Percentiles rank a stretch among this genome's conserved stretches.
Conservation (phyloP, 2,113 vertebrate genomes). For the Festucalex cinctus region DNA sequence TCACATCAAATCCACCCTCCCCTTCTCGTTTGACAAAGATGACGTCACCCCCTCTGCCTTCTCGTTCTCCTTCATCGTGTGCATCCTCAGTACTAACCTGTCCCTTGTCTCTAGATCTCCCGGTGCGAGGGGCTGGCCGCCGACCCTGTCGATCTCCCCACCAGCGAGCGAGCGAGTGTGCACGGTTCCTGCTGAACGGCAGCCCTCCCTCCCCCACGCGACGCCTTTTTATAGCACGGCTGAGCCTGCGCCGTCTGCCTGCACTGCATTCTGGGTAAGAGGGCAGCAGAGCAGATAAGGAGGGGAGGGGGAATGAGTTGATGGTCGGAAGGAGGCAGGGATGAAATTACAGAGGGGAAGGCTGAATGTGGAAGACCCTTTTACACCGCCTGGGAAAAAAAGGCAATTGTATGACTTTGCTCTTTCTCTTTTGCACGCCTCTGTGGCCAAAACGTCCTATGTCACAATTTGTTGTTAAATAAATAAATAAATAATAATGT, state of each 20-base stretch:
- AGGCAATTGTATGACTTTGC: background rate
- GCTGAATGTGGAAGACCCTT: background rate
- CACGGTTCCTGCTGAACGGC: constrained; percentile 68
- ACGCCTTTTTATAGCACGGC: constrained; percentile 73
- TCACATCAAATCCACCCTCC: background rate
- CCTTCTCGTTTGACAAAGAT: background rate
- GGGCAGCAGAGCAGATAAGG: constrained; percentile 31
- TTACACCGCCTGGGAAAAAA: background rate
- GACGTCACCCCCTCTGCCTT: background rate
- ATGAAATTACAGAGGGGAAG: constrained; percentile 19
- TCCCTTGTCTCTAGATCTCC: constrained; percentile 65
- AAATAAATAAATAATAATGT: no score
- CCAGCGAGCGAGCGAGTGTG: constrained; percentile 47
- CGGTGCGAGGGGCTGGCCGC: constrained; percentile 54
- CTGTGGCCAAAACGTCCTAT: background rate
- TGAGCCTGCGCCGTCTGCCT: constrained; percentile 54
- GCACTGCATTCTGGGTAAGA: constrained; percentile 73
- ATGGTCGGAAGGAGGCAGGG: constrained; percentile 15
- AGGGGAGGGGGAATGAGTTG: constrained; percentile 13
- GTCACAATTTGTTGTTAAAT: no score
- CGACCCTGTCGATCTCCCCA: constrained; percentile 53
- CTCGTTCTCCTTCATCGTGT: background rate
- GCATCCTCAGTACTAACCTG: constrained; percentile 74
- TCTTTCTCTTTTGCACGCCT: background rate
- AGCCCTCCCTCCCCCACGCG: constrained; percentile 59